Evolutionary conservation across 2,113 vertebrate species (phyloP).

Genomic region (Girardinichthys multiradiatus): DNA sequence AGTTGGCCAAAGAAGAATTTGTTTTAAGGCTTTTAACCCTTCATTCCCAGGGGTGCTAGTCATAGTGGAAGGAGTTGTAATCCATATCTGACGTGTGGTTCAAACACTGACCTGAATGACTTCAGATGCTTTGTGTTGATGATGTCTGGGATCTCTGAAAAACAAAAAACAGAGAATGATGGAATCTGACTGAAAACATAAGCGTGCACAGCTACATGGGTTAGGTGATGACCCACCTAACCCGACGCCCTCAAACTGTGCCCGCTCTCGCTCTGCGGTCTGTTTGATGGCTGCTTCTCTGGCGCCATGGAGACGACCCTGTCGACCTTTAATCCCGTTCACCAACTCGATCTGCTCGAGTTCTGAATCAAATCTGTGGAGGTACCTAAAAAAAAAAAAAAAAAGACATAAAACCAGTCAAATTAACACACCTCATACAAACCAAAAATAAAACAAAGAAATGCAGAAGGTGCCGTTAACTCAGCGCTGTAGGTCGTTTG

Average conservation of each 20-base stretch:
- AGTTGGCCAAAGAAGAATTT: no score
- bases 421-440: background rate
- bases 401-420: background rate
- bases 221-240: slow-evolving; percentile 80
- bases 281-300: slow-evolving; percentile 90
- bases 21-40: no score
- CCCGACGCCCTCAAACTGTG: slow-evolving; percentile 83
- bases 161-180: background rate
- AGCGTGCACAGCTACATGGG: no score
- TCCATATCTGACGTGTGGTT: no score
- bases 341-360: slow-evolving; percentile 93
- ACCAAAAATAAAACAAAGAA: background rate
- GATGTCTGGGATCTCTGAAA: slow-evolving; percentile 92
- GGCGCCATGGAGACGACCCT: slow-evolving; percentile 88
- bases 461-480: background rate
- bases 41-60: no score
- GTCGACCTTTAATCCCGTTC: slow-evolving; percentile 93
- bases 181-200: background rate
- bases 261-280: slow-evolving; percentile 87
- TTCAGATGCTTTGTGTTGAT: slow-evolving; percentile 88
- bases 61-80: no score
- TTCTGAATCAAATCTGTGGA: slow-evolving; percentile 88
- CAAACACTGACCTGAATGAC: slow-evolving; percentile 85
- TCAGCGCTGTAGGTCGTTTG: background rate
- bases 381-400: slow-evolving; percentile 80